These are phyloP conservation scores for Spinus olivaceus DNA, from an alignment of 2,797 vertebrate species.

Conservation along the genomic window DNA sequence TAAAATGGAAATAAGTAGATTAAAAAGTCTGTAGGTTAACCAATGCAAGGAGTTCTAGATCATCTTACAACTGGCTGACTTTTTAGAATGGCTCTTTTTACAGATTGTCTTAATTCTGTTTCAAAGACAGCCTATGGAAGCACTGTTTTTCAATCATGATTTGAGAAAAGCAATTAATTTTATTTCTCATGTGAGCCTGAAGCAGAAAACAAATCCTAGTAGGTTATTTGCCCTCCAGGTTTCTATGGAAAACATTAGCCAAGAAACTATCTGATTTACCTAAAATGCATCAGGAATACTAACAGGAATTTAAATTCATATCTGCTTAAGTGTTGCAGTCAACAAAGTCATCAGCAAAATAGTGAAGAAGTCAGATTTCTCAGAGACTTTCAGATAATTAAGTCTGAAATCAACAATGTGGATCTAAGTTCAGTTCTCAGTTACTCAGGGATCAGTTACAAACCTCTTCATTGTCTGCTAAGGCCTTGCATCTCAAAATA, in stretches of 20 bases:
- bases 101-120: background rate
- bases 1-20: background rate
- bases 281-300: background rate
- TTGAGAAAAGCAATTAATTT: slow-evolving; percentile 21
- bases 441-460: background rate
- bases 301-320: background rate
- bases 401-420: background rate
- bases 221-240: background rate
- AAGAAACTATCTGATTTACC: background rate
- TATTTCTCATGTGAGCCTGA: background rate
- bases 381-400: background rate
- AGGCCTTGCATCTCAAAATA: background rate
- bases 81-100: background rate
- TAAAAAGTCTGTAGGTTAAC: slow-evolving; percentile 20
- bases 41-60: background rate
- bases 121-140: background rate
- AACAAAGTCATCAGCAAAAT: background rate
- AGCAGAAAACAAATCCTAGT: background rate
- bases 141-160: background rate
- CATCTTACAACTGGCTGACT: background rate
- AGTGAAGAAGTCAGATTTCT: background rate
- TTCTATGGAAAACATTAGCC: background rate
- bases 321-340: background rate
- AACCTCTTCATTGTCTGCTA: background rate
- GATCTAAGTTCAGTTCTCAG: background rate